Evolutionary conservation across 2,113 vertebrate genomes (phyloP).

Genomic region (Syngnathus floridae): DNA sequence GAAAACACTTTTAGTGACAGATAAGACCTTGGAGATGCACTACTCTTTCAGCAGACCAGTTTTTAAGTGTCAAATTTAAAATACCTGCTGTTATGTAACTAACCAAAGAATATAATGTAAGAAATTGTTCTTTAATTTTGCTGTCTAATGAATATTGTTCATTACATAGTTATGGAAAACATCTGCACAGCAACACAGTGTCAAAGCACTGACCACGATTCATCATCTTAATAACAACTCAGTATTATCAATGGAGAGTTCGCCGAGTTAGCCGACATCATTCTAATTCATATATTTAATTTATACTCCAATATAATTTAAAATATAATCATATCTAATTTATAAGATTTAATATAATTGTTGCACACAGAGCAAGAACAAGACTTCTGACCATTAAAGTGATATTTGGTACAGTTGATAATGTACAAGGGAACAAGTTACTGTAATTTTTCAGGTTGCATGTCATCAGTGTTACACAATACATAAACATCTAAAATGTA

Average conservation of each 20-base stretch:
- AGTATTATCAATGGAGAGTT: constrained; percentile 40
- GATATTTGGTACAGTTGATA: constrained; percentile 12
- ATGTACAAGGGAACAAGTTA: constrained; percentile 11
- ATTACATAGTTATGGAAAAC: constrained; percentile 31
- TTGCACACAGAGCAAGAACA: constrained; percentile 20
- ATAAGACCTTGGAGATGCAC: neutral
- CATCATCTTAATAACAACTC: constrained; percentile 51
- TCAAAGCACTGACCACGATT: constrained; percentile 27
- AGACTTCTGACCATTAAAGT: constrained; percentile 21
- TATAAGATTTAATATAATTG: constrained; percentile 47
- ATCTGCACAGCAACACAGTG: constrained; percentile 27
- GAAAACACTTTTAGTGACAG: neutral
- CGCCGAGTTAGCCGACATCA: neutral
- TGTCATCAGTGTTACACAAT: neutral
- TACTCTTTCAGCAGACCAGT: neutral
- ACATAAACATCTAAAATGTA: neutral
- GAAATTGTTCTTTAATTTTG: neutral
- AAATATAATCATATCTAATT: too few relatives aligned
- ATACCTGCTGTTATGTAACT: too few relatives aligned
- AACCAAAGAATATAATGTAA: neutral
- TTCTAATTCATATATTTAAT: constrained; percentile 44
- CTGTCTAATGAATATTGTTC: constrained; percentile 13
- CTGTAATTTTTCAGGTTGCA: neutral
- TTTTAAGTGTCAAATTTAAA: neutral
- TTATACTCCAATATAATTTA: too few relatives aligned